Conservation (phyloP, 2,113 vertebrate genomes). For the Chaetodon trifascialis region DNA sequence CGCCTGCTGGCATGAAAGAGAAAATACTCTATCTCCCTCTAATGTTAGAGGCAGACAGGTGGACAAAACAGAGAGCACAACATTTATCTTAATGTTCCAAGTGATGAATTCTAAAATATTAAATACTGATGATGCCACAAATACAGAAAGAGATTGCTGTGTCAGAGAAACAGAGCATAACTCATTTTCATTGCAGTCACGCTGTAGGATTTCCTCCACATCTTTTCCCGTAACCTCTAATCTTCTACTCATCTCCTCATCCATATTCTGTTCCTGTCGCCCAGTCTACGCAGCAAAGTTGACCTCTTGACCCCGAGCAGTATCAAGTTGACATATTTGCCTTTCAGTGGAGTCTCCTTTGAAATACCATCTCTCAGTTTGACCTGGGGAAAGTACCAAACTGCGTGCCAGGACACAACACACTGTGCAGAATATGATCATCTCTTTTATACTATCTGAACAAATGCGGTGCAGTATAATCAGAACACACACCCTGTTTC, state of each 20-base stretch:
- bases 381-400: not conserved
- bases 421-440: not conserved
- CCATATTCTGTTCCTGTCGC: not conserved
- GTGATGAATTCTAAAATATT: not conserved
- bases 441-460: not conserved
- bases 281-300: not conserved
- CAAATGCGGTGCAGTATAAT: not conserved
- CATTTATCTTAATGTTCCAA: not conserved
- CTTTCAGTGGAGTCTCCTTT: not conserved
- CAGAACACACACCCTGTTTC: not conserved
- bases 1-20: conserved; percentile 51
- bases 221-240: not conserved
- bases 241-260: conserved; percentile 3
- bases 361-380: not conserved
- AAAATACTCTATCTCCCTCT: not conserved
- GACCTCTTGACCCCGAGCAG: not conserved
- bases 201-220: not conserved
- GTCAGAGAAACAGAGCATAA: not conserved
- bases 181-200: not conserved
- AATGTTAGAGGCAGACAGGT: not conserved
- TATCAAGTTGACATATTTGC: not conserved
- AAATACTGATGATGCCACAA: not conserved
- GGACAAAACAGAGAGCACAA: not conserved
- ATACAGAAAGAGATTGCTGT: not conserved
- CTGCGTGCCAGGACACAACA: not conserved